Evolutionary conservation across 2,113 vertebrate genomes (phyloP), one percentile per base, ranked within the genome.

Genomic region (Globicephala melas): DNA sequence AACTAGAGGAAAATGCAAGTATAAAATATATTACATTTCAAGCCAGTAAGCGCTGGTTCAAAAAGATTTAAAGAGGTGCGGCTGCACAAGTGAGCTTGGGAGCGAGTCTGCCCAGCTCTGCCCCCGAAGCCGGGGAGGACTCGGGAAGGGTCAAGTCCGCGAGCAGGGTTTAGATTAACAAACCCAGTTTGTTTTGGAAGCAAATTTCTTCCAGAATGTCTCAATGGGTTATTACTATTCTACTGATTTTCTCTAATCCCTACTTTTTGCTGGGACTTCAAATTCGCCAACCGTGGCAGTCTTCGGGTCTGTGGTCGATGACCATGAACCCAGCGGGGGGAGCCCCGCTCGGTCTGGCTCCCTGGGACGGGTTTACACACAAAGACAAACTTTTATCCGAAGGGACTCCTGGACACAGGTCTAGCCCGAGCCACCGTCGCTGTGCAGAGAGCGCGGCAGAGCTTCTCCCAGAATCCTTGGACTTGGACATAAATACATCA

Each of bases 11-110:
- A 91, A 96, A 81, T 38, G 8, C 31, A 77, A 91, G 15, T 73
- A 60, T 85, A 91, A 97, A 93, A 89, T 76, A 93, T 68, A 93
- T 91, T 91, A 60, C 55, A 73, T 89, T 94, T 95, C 14, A n/a
- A 93, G 33, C 41, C 62, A 93, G 31, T 68, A 74, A 94, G 47
- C 15, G 5, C 71, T 8, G 28, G 23, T n/a, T 91, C 55, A 73
- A 58, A 80, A 60, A 67, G 41, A 47, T 53, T 82, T 68, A 47
- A 87, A 94, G 65, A 81, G 44, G 36, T 38, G 1, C 1, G 5
- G 47, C 21, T 93, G 10, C 6, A 44, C 21, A 31, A 60, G 13
- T 33, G 11, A 44, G 55, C 38, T 58, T 82, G 26, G 38, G 33
- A 88, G 74, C 3, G 0, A 31, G 68, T 60, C 58, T 9, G 76